Base-by-base conservation (phyloP, 1,140 invertebrate genomes). In the Apolygus lucorum region DNA sequence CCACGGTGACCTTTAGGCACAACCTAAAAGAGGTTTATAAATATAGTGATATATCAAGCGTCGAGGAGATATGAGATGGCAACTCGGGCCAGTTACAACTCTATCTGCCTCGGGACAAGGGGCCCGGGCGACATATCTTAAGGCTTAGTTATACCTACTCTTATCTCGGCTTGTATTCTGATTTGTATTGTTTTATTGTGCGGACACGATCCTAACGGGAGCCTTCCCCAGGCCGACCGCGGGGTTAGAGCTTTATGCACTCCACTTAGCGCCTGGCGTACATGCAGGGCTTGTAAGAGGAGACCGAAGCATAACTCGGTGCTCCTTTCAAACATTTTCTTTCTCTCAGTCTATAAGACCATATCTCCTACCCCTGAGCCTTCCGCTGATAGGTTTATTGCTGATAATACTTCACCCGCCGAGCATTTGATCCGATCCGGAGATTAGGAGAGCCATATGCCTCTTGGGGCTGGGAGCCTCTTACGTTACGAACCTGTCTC, bases 131-230 rank as follows among this genome's bases (percentile, higher is more conserved):
- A 63, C 62, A 63, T 63, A 63, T 63, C 62, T 63, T 63, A 26
- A 22, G 21, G 22, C 26, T 63, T 63, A 63, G 62, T 63, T 63
- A 63, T 63, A 26, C 22, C 62, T 1, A 14, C 8, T 26, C 24
- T 26, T 21, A 63, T 63, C 62, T 2, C 62, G 26, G 26, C 62
- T 63, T 63, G 62, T 63, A 63, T 63, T 63, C 62, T 63, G 62
- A 63, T 63, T 63, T 63, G 62, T 63, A 63, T 63, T 63, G 62
- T 63, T 63, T 63, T 63, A 63, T 63, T 63, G 62, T 26, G 62
- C 2, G 2, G 21, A 25, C 2, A 22, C 62, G 62, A 26, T 21
- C 17, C 62, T 63, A 63, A 63, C 62, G 62, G 62, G 62, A 63
- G 62, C 62, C 62, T 63, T 63, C 17, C 22, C 22, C 21, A 63